A percentile compares a stretch with the other conserved stretches of the same genome.
Conservation (phyloP, 2,113 vertebrate species). For the human (Homo sapiens) region DNA sequence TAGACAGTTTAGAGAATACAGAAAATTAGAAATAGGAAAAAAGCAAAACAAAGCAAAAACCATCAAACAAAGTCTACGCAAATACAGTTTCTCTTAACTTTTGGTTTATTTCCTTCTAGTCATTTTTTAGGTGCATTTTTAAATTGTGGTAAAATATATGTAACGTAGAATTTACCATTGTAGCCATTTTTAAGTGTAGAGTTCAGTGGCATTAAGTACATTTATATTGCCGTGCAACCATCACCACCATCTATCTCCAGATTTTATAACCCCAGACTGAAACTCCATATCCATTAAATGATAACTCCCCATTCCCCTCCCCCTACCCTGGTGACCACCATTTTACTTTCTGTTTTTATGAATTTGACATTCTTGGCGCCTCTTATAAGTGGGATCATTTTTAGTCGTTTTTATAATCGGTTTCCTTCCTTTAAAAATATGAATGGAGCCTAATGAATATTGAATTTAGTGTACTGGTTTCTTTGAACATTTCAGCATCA, state of each 20-base stretch:
- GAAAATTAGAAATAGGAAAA: background rate
- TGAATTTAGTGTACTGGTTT: background rate
- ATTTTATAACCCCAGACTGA: background rate
- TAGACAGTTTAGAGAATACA: background rate
- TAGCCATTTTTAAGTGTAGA: background rate
- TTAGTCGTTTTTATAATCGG: background rate
- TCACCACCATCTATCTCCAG: background rate
- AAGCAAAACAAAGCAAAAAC: background rate
- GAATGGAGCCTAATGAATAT: background rate
- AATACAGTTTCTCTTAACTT: background rate
- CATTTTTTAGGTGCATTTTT: background rate
- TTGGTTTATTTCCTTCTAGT: background rate
- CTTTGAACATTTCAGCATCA: background rate
- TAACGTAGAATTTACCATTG: background rate
- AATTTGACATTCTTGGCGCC: background rate
- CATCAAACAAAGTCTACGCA: background rate
- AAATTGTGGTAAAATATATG: background rate
- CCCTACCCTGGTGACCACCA: too few relatives aligned
- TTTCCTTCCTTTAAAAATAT: background rate
- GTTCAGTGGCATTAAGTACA: background rate
- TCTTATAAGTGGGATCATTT: background rate
- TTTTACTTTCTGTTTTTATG: background rate
- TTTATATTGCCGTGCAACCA: background rate
- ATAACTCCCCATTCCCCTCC: rapidly evolving
- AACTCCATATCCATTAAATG: background rate